These are phyloP conservation scores for Sphaerophoria rueppellii DNA, from an alignment of 2,888 invertebrate species.

Conservation along the genomic window DNA sequence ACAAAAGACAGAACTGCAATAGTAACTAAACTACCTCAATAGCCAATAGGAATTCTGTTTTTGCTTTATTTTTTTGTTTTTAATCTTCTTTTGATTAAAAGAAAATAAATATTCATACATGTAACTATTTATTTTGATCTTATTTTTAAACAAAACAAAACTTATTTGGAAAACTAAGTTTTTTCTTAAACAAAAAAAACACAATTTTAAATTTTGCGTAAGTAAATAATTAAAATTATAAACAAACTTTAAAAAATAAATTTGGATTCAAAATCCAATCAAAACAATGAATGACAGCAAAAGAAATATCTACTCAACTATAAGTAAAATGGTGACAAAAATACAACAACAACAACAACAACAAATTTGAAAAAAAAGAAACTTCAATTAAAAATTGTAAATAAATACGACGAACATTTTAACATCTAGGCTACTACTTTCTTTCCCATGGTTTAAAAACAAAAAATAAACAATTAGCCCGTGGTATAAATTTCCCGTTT, in stretches of 20 bases:
- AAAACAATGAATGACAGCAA: conserved; percentile 36
- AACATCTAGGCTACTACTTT: conserved; percentile 56
- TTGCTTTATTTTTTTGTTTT: conserved; percentile 53
- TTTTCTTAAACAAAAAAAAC: conserved; percentile 1
- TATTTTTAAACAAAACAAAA: conserved; percentile 3
- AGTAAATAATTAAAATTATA: conserved; percentile 13
- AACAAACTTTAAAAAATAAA: neutral
- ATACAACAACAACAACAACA: conserved; percentile 25
- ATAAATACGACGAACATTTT: conserved; percentile 48
- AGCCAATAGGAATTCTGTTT: conserved; percentile 77
- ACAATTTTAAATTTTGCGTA: conserved; percentile 26
- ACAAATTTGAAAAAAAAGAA: conserved; percentile 47
- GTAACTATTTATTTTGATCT: conserved; percentile 16
- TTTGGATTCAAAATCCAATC: conserved; percentile 23
- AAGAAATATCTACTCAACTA: conserved; percentile 25
- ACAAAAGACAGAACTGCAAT: conserved; percentile 81
- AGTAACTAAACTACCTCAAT: conserved; percentile 82
- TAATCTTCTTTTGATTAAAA: conserved; percentile 11
- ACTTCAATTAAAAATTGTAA: conserved; percentile 34
- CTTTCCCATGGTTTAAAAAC: conserved; percentile 58
- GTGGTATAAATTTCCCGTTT: conserved; percentile 50
- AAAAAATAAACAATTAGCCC: conserved; percentile 30
- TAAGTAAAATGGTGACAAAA: conserved; percentile 72
- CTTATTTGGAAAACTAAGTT: conserved; percentile 13
- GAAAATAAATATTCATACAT: conserved; percentile 24